Percentiles rank a stretch among this genome's conserved stretches.
Evolutionary conservation across 2,113 vertebrate species (phyloP).

Genomic region (Ictidomys tridecemlineatus): DNA sequence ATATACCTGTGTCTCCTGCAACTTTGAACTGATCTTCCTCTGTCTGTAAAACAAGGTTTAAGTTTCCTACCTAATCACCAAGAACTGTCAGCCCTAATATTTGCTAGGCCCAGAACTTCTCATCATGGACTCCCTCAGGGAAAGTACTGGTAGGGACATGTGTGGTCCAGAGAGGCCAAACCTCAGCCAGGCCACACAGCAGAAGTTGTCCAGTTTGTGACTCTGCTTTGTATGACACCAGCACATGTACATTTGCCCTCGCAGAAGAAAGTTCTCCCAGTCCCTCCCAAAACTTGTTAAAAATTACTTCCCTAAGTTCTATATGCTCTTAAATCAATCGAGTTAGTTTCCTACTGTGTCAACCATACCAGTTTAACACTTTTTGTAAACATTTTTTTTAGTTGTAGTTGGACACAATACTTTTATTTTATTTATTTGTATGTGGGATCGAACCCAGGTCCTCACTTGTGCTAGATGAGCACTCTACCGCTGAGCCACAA

Average conservation of each 20-base stretch:
- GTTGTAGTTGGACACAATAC: no score
- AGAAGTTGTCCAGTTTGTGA: fast-evolving
- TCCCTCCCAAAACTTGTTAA: neutral
- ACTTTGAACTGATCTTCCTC: neutral
- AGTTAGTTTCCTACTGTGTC: neutral
- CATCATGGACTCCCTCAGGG: neutral
- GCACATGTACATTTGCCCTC: no score
- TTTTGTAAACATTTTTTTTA: no score
- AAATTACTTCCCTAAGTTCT: neutral
- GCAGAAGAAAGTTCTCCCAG: no score
- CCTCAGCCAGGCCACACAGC: neutral
- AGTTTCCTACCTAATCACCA: neutral
- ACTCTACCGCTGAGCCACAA: no score
- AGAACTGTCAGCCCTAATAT: no score
- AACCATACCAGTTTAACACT: neutral
- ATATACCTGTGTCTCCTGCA: neutral
- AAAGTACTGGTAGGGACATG: neutral
- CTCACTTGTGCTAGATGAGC: no score
- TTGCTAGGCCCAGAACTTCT: neutral
- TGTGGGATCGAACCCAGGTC: no score
- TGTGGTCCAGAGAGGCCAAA: neutral
- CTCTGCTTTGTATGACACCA: neutral
- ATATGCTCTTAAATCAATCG: no score
- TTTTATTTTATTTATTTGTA: no score
- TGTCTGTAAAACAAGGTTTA: neutral